A percentile compares a stretch with the other conserved stretches of the same genome.
Conservation (phyloP, 2,113 vertebrate species). For the Silurus glanis region DNA sequence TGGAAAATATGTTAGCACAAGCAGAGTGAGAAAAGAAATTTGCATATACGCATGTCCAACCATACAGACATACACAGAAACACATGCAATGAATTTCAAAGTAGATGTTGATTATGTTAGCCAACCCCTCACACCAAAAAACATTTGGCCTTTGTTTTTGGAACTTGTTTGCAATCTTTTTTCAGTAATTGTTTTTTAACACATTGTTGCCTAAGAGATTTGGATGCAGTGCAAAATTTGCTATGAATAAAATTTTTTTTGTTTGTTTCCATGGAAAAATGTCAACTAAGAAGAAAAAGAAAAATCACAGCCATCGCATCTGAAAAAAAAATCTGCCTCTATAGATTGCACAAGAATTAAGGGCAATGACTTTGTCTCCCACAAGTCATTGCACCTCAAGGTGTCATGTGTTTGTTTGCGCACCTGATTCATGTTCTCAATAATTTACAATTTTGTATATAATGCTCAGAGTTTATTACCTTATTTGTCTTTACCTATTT, state of each 20-base stretch:
- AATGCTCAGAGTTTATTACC: too few species aligned
- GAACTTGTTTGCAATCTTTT: neutral
- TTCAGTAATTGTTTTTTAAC: neutral
- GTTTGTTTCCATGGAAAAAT: neutral
- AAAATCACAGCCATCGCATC: neutral
- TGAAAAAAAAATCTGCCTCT: too few species aligned
- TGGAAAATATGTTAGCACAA: constrained; percentile 39
- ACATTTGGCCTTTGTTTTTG: neutral
- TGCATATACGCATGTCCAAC: neutral
- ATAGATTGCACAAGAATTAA: too few species aligned
- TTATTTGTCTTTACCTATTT: too few species aligned
- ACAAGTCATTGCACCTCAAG: too few species aligned
- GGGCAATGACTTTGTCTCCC: too few species aligned
- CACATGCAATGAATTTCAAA: neutral
- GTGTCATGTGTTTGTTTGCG: too few species aligned
- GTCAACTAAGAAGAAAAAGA: neutral
- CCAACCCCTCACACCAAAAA: neutral
- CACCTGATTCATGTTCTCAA: too few species aligned
- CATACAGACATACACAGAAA: constrained; percentile 5
- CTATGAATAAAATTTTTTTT: neutral
- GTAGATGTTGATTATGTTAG: neutral
- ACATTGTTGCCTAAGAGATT: neutral
- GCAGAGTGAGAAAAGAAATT: constrained; percentile 31
- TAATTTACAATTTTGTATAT: too few species aligned
- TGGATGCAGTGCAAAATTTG: neutral